Conservation (phyloP, 2,888 invertebrate genomes). For the Eupeodes luniger region DNA sequence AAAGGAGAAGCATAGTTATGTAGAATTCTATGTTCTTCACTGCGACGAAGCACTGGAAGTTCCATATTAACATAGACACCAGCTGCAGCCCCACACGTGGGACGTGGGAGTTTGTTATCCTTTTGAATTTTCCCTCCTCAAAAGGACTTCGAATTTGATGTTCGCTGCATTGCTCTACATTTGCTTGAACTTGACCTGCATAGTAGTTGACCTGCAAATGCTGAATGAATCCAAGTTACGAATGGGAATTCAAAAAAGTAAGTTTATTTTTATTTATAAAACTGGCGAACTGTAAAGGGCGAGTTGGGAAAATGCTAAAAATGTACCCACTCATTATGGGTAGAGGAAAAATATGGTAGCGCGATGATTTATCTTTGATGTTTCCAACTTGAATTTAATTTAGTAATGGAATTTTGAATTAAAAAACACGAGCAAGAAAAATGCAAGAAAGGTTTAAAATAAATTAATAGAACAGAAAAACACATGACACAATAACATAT, state of each 20-base stretch:
- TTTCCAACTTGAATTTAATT: neutral
- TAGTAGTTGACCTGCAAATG: neutral
- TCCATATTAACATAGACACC: neutral
- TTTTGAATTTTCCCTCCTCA: neutral
- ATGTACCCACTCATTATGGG: neutral
- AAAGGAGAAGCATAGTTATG: neutral
- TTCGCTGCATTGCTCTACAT: slow-evolving; percentile 42
- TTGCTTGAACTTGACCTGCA: slow-evolving; percentile 52
- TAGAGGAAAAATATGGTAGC: too few species aligned
- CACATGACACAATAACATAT: too few species aligned
- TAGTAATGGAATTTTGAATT: neutral
- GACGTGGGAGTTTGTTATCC: slow-evolving; percentile 14
- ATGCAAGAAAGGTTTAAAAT: neutral
- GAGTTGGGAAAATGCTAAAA: neutral
- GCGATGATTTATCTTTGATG: neutral
- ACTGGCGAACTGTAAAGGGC: neutral
- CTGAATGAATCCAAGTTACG: neutral
- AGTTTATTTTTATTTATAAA: neutral
- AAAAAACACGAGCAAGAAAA: neutral
- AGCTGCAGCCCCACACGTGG: neutral
- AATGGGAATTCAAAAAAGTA: neutral
- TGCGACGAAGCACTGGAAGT: slow-evolving; percentile 42
- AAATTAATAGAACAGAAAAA: too few species aligned
- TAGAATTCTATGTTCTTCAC: slow-evolving; percentile 41
- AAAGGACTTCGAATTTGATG: neutral